These are phyloP conservation scores for Alaudala cheleensis DNA, from an alignment of 2,113 vertebrate species.

Conservation along the genomic window DNA sequence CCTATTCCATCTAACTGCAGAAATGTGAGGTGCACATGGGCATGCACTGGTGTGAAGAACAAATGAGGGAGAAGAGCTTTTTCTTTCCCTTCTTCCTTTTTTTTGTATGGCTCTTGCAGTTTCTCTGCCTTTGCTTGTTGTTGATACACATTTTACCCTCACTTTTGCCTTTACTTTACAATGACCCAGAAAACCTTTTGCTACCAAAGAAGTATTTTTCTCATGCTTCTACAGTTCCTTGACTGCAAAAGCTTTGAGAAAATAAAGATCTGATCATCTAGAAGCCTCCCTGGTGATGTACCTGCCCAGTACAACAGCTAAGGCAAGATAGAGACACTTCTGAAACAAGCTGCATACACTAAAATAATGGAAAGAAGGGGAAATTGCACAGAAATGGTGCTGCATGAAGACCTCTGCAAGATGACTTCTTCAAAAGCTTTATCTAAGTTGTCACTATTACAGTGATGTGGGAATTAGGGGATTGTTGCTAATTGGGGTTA, in stretches of 20 bases:
- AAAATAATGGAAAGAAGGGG: background rate
- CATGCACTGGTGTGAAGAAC: background rate
- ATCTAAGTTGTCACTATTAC: background rate
- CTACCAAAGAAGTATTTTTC: background rate
- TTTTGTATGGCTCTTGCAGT: background rate
- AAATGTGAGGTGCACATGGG: background rate
- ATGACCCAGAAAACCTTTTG: background rate
- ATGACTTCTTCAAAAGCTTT: background rate
- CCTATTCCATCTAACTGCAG: conserved; percentile 19
- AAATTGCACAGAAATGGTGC: background rate
- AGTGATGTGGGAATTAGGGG: background rate
- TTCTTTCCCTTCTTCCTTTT: background rate
- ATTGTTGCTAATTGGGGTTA: background rate
- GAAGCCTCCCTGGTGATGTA: background rate
- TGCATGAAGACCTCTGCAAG: background rate
- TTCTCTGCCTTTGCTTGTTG: background rate
- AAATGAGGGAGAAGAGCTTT: background rate
- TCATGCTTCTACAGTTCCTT: background rate
- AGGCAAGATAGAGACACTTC: background rate
- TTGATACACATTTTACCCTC: background rate
- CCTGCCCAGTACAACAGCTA: background rate
- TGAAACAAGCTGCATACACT: background rate
- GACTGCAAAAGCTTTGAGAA: background rate
- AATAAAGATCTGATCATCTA: background rate
- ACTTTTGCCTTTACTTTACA: background rate